Conservation (phyloP, 2,888 invertebrate genomes). For the Ctena decussata region DNA sequence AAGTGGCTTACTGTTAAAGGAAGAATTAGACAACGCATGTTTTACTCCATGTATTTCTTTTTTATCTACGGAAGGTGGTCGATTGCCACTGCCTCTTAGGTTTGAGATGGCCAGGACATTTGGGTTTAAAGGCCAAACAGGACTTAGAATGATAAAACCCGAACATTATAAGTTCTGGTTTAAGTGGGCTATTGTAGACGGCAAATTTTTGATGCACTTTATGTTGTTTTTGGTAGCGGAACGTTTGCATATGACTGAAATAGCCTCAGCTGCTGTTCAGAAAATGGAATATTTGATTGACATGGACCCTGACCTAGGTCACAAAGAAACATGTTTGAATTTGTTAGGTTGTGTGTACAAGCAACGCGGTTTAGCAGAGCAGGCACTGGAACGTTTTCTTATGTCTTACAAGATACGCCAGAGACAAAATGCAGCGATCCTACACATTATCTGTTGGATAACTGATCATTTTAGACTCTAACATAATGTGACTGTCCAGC, state of each 20-base stretch:
- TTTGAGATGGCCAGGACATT: neutral
- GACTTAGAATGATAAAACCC: no score
- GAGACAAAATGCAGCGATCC: conserved; percentile 28
- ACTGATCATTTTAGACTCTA: no score
- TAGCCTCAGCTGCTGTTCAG: neutral
- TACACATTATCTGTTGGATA: no score
- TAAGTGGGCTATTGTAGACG: neutral
- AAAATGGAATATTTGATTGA: neutral
- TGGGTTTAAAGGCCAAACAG: no score
- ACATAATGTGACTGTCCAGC: no score
- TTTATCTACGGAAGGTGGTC: neutral
- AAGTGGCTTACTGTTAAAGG: no score
- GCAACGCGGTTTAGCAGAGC: neutral
- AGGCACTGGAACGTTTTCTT: conserved; percentile 22
- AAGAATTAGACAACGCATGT: neutral
- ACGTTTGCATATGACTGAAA: neutral
- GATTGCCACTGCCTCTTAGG: neutral
- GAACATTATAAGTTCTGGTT: neutral
- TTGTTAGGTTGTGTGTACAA: conserved; percentile 10
- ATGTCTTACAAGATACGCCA: conserved; percentile 16
- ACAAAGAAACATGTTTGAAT: neutral
- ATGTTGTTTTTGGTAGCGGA: neutral
- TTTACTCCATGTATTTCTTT: neutral
- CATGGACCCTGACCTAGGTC: neutral
- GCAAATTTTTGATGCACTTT: neutral